A percentile compares a stretch with the other conserved stretches of the same genome.
Conservation (phyloP, 1,140 invertebrate species). For the Dreissena rostriformis region DNA sequence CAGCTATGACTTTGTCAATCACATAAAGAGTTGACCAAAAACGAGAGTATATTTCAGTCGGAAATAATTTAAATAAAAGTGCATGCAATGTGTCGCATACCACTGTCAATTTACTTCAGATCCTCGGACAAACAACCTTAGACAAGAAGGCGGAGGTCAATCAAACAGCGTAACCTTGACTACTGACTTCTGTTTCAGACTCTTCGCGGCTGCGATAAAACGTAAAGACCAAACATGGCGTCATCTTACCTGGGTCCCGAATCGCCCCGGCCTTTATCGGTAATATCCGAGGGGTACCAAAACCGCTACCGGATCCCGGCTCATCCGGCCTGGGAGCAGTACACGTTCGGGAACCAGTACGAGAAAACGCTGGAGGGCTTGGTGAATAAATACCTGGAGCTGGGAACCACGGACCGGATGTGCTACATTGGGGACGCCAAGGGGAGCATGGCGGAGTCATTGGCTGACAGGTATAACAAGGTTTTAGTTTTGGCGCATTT, state of each 20-base stretch:
- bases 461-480: slow-evolving; percentile 64
- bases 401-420: slow-evolving; percentile 74
- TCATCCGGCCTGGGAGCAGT: slow-evolving; percentile 60
- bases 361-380: slow-evolving; percentile 72
- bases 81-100: too few species aligned
- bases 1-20: too few species aligned
- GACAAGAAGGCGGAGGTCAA: too few species aligned
- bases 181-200: too few species aligned
- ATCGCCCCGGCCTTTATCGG: slow-evolving; percentile 75
- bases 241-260: slow-evolving; percentile 78
- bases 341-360: slow-evolving; percentile 73
- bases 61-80: too few species aligned
- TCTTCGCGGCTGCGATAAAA: background rate
- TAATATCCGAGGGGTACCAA: slow-evolving; percentile 77
- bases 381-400: slow-evolving; percentile 77
- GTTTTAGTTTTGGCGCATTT: background rate
- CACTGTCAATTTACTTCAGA: too few species aligned
- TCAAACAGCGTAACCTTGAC: too few species aligned
- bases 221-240: slow-evolving; percentile 66
- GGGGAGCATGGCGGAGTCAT: slow-evolving; percentile 67
- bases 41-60: too few species aligned
- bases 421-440: slow-evolving; percentile 76
- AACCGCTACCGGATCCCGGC: slow-evolving; percentile 67
- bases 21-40: too few species aligned
- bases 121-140: too few species aligned